Base-by-base conservation (phyloP, 2,797 vertebrate species). In the Sebastes nivosus region DNA sequence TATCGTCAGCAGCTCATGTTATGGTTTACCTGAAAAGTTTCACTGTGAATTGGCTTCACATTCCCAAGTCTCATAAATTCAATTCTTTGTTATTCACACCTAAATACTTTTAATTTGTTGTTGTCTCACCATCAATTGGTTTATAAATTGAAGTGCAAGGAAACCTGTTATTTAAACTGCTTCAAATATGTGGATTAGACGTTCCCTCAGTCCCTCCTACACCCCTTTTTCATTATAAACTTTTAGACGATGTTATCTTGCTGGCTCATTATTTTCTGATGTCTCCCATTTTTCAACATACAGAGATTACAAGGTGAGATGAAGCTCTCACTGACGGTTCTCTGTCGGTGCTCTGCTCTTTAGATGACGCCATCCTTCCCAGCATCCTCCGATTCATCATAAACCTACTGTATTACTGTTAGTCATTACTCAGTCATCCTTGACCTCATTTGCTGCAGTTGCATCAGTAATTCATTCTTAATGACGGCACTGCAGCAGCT, bases 391-490 rank as follows among this genome's bases (percentile, higher is more conserved):
- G 36, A 64, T 77, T 79, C 61, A 80, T 46, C 67, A 60, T 38
- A 22, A 55, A 72, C 42, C 20, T 30, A 24, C 30, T 59, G 36
- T 42, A 27, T 66, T 18, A 46, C 42, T 46, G 18, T 71, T 74
- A 67, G 52, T 65, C 61, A 34, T 75, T 55, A n/a, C 9, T 61
- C 27, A 1, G 42, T 52, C 36, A 71, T 67, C 70, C 24, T 64
- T 70, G 60, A 59, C 55, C 67, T 78, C 29, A 59, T 81, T 75
- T 73, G 18, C 58, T 66, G 74, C 54, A 70, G 68, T 52, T 57
- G 67, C 42, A 54, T 77, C 50, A 80, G 70, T 74, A 22, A 75
- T 77, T 75, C 2, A 42, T 74, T 67, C 25, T 57, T 61, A 67
- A 67, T 67, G 46, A 27, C 61, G 59, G 38, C 67, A 18, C 38